phyloP scores from a whole-genome alignment of 2,888 invertebrate species.

The Parnassius orleans region DNA sequence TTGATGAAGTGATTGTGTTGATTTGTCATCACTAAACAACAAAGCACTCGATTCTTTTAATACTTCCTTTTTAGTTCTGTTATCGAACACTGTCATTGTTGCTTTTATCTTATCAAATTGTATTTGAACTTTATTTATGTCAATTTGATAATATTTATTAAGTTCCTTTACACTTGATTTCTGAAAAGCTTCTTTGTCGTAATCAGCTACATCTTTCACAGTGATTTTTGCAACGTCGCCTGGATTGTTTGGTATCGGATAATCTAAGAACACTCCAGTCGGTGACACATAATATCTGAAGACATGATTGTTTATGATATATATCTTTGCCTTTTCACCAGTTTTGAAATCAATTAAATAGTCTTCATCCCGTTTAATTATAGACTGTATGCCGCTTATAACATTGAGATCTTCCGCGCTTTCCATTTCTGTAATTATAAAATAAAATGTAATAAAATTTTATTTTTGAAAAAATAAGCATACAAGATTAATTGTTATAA shows the following conservation, averaged over 20 bases:
- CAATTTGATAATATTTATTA: conserved; percentile 45
- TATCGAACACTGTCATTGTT: conserved; percentile 55
- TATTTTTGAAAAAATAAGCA: too few relatives aligned
- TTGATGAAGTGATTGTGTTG: conserved; percentile 54
- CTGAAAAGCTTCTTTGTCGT: conserved; percentile 51
- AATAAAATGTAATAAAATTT: not conserved
- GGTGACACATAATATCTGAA: conserved; percentile 68
- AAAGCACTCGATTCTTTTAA: conserved; percentile 54
- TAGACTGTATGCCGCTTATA: conserved; percentile 45
- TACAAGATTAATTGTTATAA: too few relatives aligned
- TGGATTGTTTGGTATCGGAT: conserved; percentile 57
- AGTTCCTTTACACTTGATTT: conserved; percentile 47
- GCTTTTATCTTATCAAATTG: conserved; percentile 55
- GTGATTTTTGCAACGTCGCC: conserved; percentile 60
- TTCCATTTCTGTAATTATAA: conserved; percentile 1
- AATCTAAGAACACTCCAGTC: conserved; percentile 56
- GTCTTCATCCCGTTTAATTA: conserved; percentile 50
- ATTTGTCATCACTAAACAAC: conserved; percentile 44
- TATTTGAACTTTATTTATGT: conserved; percentile 56
- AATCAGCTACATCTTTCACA: conserved; percentile 51
- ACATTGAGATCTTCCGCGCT: not conserved
- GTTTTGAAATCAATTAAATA: conserved; percentile 53
- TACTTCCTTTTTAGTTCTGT: conserved; percentile 53
- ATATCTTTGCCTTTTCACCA: conserved; percentile 54
- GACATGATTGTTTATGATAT: conserved; percentile 63